A percentile compares a stretch with the other conserved stretches of the same genome.
Conservation (phyloP, 2,797 vertebrate genomes). For the Podarcis siculus region DNA sequence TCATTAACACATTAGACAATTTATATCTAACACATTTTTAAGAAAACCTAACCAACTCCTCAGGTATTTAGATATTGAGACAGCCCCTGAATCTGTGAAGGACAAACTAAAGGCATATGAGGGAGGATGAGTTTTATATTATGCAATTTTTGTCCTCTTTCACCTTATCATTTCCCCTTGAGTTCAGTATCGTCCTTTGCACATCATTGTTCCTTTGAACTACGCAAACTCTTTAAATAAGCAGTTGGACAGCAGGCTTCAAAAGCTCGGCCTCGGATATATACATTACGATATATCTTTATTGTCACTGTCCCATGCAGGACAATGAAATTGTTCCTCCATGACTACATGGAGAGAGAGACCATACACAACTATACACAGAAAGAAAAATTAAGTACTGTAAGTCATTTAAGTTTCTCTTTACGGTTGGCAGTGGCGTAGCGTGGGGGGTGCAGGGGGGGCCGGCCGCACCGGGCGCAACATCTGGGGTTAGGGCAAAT, state of each 20-base stretch:
- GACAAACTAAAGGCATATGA: slow-evolving; percentile 72
- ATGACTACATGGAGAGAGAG: slow-evolving; percentile 63
- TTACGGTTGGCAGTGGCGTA: slow-evolving; percentile 53
- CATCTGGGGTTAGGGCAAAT: too few relatives aligned
- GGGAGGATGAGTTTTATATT: slow-evolving; percentile 77
- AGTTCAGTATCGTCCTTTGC: slow-evolving; percentile 67
- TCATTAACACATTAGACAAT: slow-evolving; percentile 70
- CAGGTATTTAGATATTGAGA: slow-evolving; percentile 81
- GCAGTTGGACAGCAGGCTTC: slow-evolving; percentile 49
- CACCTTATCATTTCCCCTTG: slow-evolving; percentile 60
- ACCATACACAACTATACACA: slow-evolving; percentile 47
- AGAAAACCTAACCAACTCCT: slow-evolving; percentile 75
- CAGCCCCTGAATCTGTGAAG: slow-evolving; percentile 75
- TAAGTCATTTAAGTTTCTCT: slow-evolving; percentile 62
- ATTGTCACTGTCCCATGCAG: too few relatives aligned
- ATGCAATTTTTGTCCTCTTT: slow-evolving; percentile 77
- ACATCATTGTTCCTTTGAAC: slow-evolving; percentile 67
- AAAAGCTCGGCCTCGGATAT: slow-evolving; percentile 68
- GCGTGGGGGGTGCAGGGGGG: too few relatives aligned
- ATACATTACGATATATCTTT: too few relatives aligned
- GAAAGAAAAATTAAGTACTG: slow-evolving; percentile 59
- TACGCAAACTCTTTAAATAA: slow-evolving; percentile 59
- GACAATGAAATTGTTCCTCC: too few relatives aligned
- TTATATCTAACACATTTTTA: slow-evolving; percentile 21
- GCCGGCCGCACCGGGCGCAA: too few relatives aligned